Base-by-base conservation (phyloP, 2,888 invertebrate genomes). In the Polydrusus tereticollis region DNA sequence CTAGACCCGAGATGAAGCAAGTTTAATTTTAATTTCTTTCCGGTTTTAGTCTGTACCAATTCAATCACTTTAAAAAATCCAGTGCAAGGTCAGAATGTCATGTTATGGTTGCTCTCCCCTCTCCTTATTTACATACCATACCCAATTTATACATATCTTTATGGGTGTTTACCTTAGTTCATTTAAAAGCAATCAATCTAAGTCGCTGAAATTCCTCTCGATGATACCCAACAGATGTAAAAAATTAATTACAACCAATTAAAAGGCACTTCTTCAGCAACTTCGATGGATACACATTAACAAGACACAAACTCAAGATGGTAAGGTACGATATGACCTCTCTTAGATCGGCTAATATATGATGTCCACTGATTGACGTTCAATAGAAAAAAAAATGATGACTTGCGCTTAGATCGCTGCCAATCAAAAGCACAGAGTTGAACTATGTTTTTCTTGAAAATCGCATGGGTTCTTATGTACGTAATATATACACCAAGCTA, bases 321-420 rank as follows among this genome's bases (percentile, higher is more conserved):
- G 60, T 57, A 67, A n/a, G 63, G 62, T 68, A 74, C 72, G 70
- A 60, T 67, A 66, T 45, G 72, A 66, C 52, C 72, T 65, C 74
- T 68, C 64, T 62, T 66, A 75, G 69, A 70, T 63, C 72, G 64
- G 63, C 71, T 76, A 77, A 75, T 77, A 77, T 74, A 75, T 71
- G 77, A 79, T 79, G 79, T 78, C 75, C 76, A 76, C 73, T 79
- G 78, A 79, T 79, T 80, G 80, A 79, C 76, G 78, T 76, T 78
- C 79, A 76, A 77, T 78, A 66, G 77, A 78, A 76, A 74, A 73
- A 76, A 78, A 74, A 77, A 75, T 75, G 76, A 78, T 80, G 80
- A 79, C 79, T 79, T 76, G 80, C 76, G 75, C 50, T 52, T 26
- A 45, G 33, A 57, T 55, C 66, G 14, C 66, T 60, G 71, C 71